Conservation (phyloP, 1,140 invertebrate species). For the Sinonovacula constricta region DNA sequence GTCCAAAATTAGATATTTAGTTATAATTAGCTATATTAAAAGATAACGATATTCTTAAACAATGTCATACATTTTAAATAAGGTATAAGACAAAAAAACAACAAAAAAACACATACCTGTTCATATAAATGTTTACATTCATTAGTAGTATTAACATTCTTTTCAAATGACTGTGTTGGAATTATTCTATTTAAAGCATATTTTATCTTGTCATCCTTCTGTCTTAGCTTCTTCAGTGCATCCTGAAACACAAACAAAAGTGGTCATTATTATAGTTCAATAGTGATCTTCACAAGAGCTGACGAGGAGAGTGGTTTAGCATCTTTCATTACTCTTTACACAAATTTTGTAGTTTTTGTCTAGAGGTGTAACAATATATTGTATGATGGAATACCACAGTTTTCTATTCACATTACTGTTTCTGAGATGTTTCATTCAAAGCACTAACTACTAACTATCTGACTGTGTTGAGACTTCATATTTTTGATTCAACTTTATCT, state of each 20-base stretch:
- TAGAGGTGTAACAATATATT: slow-evolving; percentile 1
- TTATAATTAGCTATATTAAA: not conserved
- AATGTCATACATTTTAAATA: not conserved
- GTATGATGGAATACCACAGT: too few species aligned
- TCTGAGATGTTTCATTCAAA: too few species aligned
- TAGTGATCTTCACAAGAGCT: not conserved
- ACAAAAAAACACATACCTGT: slow-evolving; percentile 84
- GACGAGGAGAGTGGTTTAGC: not conserved
- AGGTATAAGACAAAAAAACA: not conserved
- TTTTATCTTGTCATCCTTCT: slow-evolving; percentile 93
- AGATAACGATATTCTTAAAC: not conserved
- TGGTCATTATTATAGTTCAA: slow-evolving; percentile 3
- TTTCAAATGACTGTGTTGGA: slow-evolving; percentile 92
- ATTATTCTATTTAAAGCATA: slow-evolving; percentile 91
- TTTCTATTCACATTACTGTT: too few species aligned
- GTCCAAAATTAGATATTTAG: not conserved
- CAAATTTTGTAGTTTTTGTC: not conserved
- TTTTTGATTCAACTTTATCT: slow-evolving; percentile 5
- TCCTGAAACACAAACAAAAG: slow-evolving; percentile 83
- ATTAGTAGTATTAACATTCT: slow-evolving; percentile 83
- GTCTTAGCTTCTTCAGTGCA: slow-evolving; percentile 89
- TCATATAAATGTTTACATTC: slow-evolving; percentile 89
- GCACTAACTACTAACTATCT: too few species aligned
- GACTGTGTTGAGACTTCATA: too few species aligned
- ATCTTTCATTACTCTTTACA: too few species aligned